These are phyloP conservation scores for Embiotoca jacksoni DNA, from an alignment of 2,113 vertebrate genomes.

Conservation along the genomic window DNA sequence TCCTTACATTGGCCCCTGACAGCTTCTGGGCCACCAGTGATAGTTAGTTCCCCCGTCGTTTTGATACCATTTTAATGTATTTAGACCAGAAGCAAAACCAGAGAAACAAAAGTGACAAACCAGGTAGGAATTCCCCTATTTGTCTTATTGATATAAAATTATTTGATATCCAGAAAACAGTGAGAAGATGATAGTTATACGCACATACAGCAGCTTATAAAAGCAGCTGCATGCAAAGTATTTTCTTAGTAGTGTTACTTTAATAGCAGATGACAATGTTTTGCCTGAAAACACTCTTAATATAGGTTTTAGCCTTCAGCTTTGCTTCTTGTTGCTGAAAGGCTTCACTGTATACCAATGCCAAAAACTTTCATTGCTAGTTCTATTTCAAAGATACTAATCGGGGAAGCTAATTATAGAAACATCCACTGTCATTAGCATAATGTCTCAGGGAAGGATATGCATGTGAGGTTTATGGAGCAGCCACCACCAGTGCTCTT, in stretches of 20 bases:
- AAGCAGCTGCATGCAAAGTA: conserved; percentile 19
- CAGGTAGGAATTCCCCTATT: neutral
- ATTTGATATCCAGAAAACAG: neutral
- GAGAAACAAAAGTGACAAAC: neutral
- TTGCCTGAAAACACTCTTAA: conserved; percentile 43
- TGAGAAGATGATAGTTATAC: conserved; percentile 1
- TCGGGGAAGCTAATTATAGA: conserved; percentile 33
- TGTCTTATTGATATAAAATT: neutral
- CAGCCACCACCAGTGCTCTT: conserved; percentile 40
- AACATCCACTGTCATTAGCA: conserved; percentile 37
- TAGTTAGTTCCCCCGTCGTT: too few relatives aligned
- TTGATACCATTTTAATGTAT: neutral
- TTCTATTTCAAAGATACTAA: conserved; percentile 45
- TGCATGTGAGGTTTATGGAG: conserved; percentile 33
- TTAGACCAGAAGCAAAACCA: neutral
- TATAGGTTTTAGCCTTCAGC: conserved; percentile 39
- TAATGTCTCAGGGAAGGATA: conserved; percentile 29
- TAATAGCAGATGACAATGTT: conserved; percentile 32
- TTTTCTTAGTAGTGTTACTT: conserved; percentile 38
- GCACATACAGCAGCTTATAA: conserved; percentile 30
- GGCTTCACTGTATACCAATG: neutral
- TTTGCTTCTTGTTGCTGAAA: conserved; percentile 9
- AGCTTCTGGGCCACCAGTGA: too few relatives aligned
- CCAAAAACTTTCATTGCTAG: conserved; percentile 26
- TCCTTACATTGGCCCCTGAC: too few relatives aligned